A percentile compares a stretch with the other conserved stretches of the same genome.
phyloP scores from a whole-genome alignment of 2,113 vertebrate genomes.

The Albula glossodonta region DNA sequence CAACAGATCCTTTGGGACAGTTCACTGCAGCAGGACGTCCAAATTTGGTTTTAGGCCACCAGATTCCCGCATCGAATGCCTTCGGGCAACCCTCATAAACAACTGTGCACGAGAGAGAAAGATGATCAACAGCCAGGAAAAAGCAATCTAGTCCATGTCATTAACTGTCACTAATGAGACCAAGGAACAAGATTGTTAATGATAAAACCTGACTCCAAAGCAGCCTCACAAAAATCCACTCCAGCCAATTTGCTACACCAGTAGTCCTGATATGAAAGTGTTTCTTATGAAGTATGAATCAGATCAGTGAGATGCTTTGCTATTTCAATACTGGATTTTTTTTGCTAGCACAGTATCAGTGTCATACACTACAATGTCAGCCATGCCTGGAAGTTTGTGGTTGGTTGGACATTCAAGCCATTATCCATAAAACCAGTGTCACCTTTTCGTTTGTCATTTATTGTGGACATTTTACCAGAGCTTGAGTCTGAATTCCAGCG shows the following conservation, averaged over 20 bases:
- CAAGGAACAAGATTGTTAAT: neutral
- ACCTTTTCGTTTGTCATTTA: too few relatives aligned
- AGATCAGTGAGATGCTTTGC: neutral
- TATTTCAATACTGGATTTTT: too few relatives aligned
- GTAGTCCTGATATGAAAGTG: neutral
- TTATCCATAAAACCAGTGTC: too few relatives aligned
- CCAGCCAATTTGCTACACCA: neutral
- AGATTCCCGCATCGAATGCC: conserved; percentile 81
- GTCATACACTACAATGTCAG: too few relatives aligned
- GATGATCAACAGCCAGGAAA: neutral
- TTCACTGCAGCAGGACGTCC: conserved; percentile 82
- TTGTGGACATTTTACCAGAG: too few relatives aligned
- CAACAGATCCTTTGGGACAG: conserved; percentile 82
- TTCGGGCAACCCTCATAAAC: conserved; percentile 85
- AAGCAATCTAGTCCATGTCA: neutral
- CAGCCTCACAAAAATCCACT: neutral
- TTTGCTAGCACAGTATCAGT: too few relatives aligned
- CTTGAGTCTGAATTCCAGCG: too few relatives aligned
- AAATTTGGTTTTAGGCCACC: conserved; percentile 89
- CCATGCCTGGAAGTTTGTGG: too few relatives aligned
- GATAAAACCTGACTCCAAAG: neutral
- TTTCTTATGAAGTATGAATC: too few relatives aligned
- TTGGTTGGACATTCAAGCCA: too few relatives aligned
- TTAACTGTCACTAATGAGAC: neutral
- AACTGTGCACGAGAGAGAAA: conserved; percentile 61